Evolutionary conservation across 2,888 invertebrate genomes (phyloP).

Genomic region (Hetaerina titia): DNA sequence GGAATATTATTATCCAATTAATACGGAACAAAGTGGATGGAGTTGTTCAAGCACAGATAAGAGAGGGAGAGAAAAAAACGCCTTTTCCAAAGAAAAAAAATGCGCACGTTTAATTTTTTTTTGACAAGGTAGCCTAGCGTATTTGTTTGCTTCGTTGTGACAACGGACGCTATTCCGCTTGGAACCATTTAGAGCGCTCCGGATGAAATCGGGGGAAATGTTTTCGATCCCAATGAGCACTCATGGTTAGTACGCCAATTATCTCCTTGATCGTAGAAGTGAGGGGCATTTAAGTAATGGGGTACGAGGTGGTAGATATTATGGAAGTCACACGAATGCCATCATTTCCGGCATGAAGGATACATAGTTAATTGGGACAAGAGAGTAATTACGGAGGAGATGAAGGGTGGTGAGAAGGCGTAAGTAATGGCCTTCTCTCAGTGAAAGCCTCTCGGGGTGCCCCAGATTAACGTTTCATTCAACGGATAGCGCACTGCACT

Average conservation of each 20-base stretch:
- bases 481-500: background rate
- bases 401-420: background rate
- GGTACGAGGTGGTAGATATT: background rate
- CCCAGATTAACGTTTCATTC: background rate
- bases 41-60: slow-evolving; percentile 36
- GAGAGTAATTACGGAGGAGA: background rate
- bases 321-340: background rate
- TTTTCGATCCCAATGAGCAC: background rate
- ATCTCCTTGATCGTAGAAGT: background rate
- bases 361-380: background rate
- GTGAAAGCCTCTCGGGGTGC: background rate
- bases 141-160: background rate
- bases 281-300: background rate
- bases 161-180: background rate
- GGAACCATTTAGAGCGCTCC: background rate
- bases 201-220: background rate
- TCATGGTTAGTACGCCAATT: background rate
- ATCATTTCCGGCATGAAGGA: background rate
- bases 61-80: background rate
- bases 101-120: background rate
- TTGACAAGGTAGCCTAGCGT: background rate
- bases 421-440: background rate
- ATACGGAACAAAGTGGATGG: slow-evolving; percentile 60
- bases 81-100: background rate
- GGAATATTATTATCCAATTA: slow-evolving; percentile 62